Percentiles rank a stretch among this genome's conserved stretches.
These are phyloP conservation scores for Podarcis muralis DNA, from an alignment of 2,113 vertebrate species.

Conservation along the genomic window DNA sequence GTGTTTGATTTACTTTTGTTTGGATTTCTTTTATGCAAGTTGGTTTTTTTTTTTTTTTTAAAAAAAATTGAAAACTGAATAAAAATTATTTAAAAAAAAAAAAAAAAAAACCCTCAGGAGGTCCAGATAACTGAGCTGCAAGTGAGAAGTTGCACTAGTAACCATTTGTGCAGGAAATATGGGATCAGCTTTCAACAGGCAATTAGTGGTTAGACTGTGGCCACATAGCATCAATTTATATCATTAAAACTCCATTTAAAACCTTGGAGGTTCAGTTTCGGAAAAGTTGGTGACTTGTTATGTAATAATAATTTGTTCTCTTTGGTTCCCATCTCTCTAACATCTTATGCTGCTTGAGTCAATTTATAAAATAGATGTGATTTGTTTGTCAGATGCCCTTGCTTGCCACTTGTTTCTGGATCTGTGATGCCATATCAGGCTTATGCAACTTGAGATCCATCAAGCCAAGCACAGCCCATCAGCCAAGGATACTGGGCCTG, in stretches of 20 bases:
- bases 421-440: background rate
- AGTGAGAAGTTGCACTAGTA: background rate
- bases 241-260: slow-evolving; percentile 3
- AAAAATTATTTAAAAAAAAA: too few species aligned
- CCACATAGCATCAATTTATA: background rate
- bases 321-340: background rate
- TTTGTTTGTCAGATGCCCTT: background rate
- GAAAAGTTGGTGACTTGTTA: background rate
- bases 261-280: background rate
- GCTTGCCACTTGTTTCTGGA: background rate
- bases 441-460: background rate
- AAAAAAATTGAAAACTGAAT: too few species aligned
- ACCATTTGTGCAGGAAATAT: background rate
- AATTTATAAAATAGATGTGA: background rate
- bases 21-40: too few species aligned
- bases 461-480: background rate
- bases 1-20: too few species aligned
- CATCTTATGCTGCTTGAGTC: background rate
- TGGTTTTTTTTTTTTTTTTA: too few species aligned
- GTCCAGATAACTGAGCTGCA: background rate
- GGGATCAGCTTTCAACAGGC: background rate
- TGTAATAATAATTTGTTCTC: background rate
- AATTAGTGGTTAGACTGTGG: background rate
- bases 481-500: background rate
- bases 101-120: background rate